Percentiles rank a stretch among this genome's conserved stretches.
Evolutionary conservation across 2,888 invertebrate genomes (phyloP).

Genomic region (Oligia fasciuncula): DNA sequence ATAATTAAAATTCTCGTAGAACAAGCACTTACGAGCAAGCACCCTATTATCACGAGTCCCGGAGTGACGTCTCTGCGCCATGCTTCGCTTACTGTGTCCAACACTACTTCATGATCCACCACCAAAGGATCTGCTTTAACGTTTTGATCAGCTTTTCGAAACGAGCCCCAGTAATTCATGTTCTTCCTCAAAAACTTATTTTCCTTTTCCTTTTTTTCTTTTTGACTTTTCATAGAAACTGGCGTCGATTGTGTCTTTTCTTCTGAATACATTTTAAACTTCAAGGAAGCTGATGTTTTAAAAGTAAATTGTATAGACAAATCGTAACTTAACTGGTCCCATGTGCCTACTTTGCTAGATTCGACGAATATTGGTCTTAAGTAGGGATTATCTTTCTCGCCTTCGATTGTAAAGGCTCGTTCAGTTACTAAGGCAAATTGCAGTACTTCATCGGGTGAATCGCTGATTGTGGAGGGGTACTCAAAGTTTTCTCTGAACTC

Average conservation of each 20-base stretch:
- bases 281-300: not conserved
- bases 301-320: not conserved
- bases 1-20: not conserved
- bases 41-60: not conserved
- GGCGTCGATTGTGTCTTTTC: fast-evolving
- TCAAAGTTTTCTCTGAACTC: not conserved
- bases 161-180: not conserved
- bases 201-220: not conserved
- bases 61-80: not conserved
- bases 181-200: not conserved
- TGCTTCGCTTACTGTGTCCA: not conserved
- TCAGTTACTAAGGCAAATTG: not conserved
- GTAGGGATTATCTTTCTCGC: not conserved
- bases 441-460: not conserved
- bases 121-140: not conserved
- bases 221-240: not conserved
- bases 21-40: not conserved
- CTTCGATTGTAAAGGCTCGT: not conserved
- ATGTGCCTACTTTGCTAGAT: fast-evolving
- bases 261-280: not conserved
- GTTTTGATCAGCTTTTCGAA: not conserved
- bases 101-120: not conserved
- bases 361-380: not conserved
- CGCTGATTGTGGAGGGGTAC: not conserved
- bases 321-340: not conserved